phyloP scores from a whole-genome alignment of 1,140 invertebrate species.

The Drosophila persimilis region DNA sequence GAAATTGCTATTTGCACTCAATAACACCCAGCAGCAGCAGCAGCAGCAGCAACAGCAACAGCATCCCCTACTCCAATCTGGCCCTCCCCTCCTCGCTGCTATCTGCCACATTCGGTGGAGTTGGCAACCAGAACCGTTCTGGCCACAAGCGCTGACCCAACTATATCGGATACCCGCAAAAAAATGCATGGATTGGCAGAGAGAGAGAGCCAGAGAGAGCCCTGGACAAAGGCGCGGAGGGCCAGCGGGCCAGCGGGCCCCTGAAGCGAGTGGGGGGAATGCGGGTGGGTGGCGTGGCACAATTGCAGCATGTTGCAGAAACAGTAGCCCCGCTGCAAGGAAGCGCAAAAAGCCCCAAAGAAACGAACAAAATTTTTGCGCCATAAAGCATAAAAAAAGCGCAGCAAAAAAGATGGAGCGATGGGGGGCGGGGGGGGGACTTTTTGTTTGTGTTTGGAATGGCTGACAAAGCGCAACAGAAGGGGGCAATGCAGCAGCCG shows the following conservation, averaged over 20 bases:
- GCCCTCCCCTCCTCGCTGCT: background rate
- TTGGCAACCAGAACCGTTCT: constrained; percentile 82
- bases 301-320: constrained; percentile 67
- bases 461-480: constrained; percentile 67
- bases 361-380: constrained; percentile 48
- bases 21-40: constrained; percentile 64
- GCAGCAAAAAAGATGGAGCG: constrained; percentile 6
- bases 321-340: constrained; percentile 31
- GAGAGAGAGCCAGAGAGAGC: background rate
- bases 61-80: constrained; percentile 16
- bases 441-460: constrained; percentile 19
- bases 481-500: constrained; percentile 35
- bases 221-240: too few relatives aligned
- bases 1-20: constrained; percentile 83
- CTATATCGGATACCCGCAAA: constrained; percentile 83
- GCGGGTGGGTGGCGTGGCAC: constrained; percentile 34
- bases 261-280: background rate
- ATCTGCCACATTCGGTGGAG: constrained; percentile 17
- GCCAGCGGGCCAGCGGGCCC: too few relatives aligned
- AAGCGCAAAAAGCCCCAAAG: constrained; percentile 37
- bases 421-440: background rate
- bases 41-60: constrained; percentile 29
- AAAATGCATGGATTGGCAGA: constrained; percentile 52
- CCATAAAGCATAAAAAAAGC: constrained; percentile 53
- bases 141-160: constrained; percentile 83